Base-by-base conservation (phyloP, 2,888 invertebrate genomes). In the Tuberolachnus salignus region DNA sequence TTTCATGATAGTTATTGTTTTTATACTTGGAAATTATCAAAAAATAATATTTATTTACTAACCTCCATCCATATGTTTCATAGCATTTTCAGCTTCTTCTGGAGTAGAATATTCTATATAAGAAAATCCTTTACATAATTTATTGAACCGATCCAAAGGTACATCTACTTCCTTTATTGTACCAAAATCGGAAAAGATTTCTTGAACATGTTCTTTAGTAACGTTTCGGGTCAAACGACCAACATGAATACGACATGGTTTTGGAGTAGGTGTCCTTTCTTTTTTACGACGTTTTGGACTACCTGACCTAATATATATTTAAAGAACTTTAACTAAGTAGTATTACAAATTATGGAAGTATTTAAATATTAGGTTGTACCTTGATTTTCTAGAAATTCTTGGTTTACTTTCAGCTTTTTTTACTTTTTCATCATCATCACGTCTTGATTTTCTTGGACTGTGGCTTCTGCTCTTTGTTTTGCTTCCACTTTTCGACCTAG, bases 21-120 rank as follows among this genome's bases (percentile, higher is more conserved):
- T 11, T 23, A 16, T 55, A 64, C 61, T 49, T 75, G 53, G 8
- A 44, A 16, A 57, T 49, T 26, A n/a, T 1, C 4, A 10, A 59
- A 71, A 57, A 49, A 71, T 57, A 61, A 21, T 67, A 0, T 34
- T 51, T 67, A 0, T 34, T 19, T 0, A 13, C 81, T 83, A 87
- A 91, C 93, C 99, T 85, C 98, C 98, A 87, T 99, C 98, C 98
- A 99, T 98, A 85, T 98, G 96, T 86, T 98, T 98, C 91, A 98
- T 95, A 0, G 98, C 98, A 86, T 97, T 96, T 85, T 98, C 97
- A 23, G 98, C 98, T 86, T 98, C 97, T 83, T 98, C 98, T 0
- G 96, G 89, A 75, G 91, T 94, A 82, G 91, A 92, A 86, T 93
- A 99, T 84, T 99, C 98, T 2, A 99, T 94, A 86, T 98, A 98